Evolutionary conservation across 1,140 invertebrate genomes (phyloP).

Genomic region (Dendroctonus ponderosae): DNA sequence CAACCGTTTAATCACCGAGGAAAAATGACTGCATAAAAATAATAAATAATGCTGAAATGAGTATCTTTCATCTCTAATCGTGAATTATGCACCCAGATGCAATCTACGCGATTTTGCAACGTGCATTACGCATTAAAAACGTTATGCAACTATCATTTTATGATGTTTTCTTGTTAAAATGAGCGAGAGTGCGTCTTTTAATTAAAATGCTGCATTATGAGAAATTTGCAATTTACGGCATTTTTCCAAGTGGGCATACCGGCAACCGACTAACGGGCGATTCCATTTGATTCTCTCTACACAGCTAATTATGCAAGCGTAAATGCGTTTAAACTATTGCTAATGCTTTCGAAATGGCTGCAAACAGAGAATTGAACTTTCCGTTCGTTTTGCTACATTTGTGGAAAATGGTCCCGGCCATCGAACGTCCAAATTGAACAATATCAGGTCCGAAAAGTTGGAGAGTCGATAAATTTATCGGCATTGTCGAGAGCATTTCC

Average conservation of each 20-base stretch:
- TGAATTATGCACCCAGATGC: conserved; percentile 10
- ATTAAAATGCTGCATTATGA: no score
- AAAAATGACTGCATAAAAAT: not conserved
- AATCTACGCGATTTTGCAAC: conserved; percentile 8
- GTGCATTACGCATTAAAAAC: conserved; percentile 3
- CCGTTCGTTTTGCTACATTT: no score
- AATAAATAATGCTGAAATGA: conserved; percentile 10
- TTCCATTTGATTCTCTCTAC: no score
- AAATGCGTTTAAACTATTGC: no score
- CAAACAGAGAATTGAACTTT: no score
- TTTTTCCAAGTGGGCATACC: no score
- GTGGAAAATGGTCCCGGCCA: not conserved
- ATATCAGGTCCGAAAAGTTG: conserved; percentile 9
- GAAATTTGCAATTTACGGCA: no score
- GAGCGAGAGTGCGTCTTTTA: no score
- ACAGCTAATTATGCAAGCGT: no score
- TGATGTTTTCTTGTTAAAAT: no score
- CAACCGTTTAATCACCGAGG: not conserved
- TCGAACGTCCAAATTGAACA: not conserved
- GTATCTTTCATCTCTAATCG: conserved; percentile 14
- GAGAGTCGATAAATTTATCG: conserved; percentile 24
- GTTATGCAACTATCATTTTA: not conserved
- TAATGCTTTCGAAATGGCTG: no score
- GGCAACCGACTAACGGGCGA: no score
- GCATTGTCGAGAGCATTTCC: conserved; percentile 20